Base-by-base conservation (phyloP, 2,797 vertebrate genomes). In the Etheostoma nigrum region DNA sequence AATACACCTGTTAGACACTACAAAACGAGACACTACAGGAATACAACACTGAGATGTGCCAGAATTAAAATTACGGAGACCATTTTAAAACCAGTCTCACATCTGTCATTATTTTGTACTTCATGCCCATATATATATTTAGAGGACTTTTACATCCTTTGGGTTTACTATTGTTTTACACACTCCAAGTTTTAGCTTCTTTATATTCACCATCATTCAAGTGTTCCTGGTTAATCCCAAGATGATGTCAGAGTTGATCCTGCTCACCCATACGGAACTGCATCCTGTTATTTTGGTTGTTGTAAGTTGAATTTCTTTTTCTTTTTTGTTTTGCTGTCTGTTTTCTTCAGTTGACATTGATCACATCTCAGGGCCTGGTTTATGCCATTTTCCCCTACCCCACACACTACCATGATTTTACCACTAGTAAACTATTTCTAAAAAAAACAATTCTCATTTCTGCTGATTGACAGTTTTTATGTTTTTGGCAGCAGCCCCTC, bases 231-330 rank as follows among this genome's bases (percentile, higher is more conserved):
- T 89, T 88, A 90, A 91, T 89, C 86, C 94, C 91, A 90, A 94
- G 95, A 94, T 92, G 95, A 94, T 93, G 90, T 95, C 92, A 93
- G 92, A 87, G 84, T 87, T 84, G 76, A 85, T 76, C 88, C 92
- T 88, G 91, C 84, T 74, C 86, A 85, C 73, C 82, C 75, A 87
- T 85, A 90, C 84, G 92, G 89, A 91, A 82, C 92, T 83, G 85
- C 90, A 64, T 74, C 76, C 88, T 89, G 76, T 90, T 92, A 73
- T 88, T 93, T 91, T 94, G 76, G 73, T 92, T 91, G 79, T 90
- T 94, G 95, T 96, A 95, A 96, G 95, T 96, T 92, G 45, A 80
- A 59, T 54, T 52, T 48, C 68, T 74, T 45, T 49, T 1, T 2
- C 27, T 59, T 21, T 64, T 78, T 74, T 47, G 5, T 70, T 79